phyloP scores from a whole-genome alignment of 2,888 invertebrate species.

The Limnephilus rhombicus region DNA sequence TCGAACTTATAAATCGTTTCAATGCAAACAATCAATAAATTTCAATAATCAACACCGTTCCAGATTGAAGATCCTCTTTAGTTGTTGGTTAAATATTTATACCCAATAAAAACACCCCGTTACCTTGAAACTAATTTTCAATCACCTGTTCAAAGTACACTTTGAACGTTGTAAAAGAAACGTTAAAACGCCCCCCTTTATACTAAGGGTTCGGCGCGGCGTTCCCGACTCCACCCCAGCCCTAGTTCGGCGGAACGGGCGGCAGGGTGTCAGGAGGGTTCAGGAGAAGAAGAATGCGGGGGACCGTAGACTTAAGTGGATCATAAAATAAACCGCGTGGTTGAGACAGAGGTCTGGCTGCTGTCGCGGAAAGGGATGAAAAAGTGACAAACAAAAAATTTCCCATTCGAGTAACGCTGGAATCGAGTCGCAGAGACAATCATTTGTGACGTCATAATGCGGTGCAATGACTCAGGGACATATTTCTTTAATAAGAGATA shows the following conservation, averaged over 20 bases:
- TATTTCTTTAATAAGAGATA: constrained; percentile 34
- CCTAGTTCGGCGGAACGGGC: constrained; percentile 35
- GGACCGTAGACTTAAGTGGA: constrained; percentile 66
- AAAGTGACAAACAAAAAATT: constrained; percentile 57
- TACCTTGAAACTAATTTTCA: constrained; percentile 51
- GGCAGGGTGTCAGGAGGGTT: constrained; percentile 47
- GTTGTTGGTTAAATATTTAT: constrained; percentile 27
- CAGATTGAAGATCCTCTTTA: neutral
- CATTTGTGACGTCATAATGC: constrained; percentile 58
- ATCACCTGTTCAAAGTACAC: constrained; percentile 49
- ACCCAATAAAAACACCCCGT: constrained; percentile 8
- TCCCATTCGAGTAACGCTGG: constrained; percentile 45
- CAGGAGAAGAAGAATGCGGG: constrained; percentile 53
- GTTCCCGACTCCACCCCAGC: constrained; percentile 35
- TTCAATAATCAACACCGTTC: neutral
- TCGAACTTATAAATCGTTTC: neutral
- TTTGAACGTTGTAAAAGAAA: constrained; percentile 55
- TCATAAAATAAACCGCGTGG: constrained; percentile 66
- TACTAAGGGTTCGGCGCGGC: constrained; percentile 44
- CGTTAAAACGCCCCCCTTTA: constrained; percentile 56
- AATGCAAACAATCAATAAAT: neutral
- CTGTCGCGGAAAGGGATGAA: constrained; percentile 52
- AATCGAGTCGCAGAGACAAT: constrained; percentile 52
- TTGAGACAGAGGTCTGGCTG: constrained; percentile 63
- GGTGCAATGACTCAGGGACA: constrained; percentile 46